A percentile compares a stretch with the other conserved stretches of the same genome.
Evolutionary conservation across 2,113 vertebrate species (phyloP).

Genomic region (Pampusana beccarii): DNA sequence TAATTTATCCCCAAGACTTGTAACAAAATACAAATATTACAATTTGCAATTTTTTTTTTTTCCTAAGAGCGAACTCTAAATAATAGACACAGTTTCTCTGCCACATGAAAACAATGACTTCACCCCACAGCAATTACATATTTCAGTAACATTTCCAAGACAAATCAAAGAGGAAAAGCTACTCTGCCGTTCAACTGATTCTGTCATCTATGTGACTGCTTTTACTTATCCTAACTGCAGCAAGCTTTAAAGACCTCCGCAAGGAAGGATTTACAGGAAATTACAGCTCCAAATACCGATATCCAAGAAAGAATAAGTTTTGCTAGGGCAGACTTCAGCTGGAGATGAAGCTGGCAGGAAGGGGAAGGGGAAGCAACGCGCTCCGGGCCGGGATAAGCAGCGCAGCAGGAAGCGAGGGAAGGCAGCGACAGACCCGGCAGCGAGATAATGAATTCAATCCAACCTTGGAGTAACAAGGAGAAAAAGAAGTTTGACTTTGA

Average conservation of each 20-base stretch:
- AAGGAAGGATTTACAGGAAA: slow-evolving; percentile 26
- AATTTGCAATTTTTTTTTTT: neutral
- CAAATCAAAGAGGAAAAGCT: neutral
- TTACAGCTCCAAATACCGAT: neutral
- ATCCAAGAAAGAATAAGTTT: neutral
- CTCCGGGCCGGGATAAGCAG: neutral
- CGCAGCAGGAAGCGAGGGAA: slow-evolving; percentile 26
- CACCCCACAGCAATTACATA: neutral
- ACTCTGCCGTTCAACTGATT: neutral
- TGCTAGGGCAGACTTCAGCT: neutral
- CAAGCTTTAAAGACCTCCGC: neutral
- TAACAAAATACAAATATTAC: neutral
- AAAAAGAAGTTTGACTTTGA: slow-evolving; percentile 3
- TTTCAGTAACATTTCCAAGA: neutral
- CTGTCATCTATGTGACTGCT: neutral
- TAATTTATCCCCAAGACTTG: neutral
- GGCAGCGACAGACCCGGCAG: neutral
- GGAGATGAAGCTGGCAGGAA: slow-evolving; percentile 32
- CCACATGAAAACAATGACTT: neutral
- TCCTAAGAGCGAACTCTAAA: neutral
- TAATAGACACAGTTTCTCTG: neutral
- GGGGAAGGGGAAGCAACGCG: slow-evolving; percentile 49
- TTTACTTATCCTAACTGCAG: neutral
- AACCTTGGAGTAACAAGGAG: neutral
- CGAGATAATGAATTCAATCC: slow-evolving; percentile 21